A percentile compares a stretch with the other conserved stretches of the same genome.
phyloP scores from a whole-genome alignment of 2,888 invertebrate genomes.

The Craniophora ligustri region DNA sequence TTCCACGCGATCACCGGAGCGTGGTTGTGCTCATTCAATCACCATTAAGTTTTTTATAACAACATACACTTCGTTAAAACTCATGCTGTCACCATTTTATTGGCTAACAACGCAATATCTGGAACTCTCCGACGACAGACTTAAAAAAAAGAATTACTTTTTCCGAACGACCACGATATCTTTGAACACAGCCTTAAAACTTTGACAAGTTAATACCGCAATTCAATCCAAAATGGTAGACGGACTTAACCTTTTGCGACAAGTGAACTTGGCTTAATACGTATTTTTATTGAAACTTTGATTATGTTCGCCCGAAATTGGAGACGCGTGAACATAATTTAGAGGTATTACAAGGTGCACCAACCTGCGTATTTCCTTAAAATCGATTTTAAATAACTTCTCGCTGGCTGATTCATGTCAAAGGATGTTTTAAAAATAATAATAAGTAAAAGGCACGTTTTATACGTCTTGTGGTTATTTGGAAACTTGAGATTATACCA shows the following conservation, averaged over 20 bases:
- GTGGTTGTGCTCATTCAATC: conserved; percentile 71
- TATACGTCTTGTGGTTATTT: conserved; percentile 48
- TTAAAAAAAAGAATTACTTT: conserved; percentile 19
- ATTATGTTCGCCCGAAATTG: conserved; percentile 51
- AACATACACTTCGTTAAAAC: conserved; percentile 62
- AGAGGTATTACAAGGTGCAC: conserved; percentile 37
- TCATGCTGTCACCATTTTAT: conserved; percentile 53
- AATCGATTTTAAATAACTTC: conserved; percentile 44
- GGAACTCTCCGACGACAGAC: conserved; percentile 23
- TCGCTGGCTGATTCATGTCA: conserved; percentile 53
- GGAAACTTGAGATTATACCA: conserved; percentile 55
- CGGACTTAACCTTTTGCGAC: conserved; percentile 43
- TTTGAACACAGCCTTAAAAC: conserved; percentile 36
- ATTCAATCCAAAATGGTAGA: conserved; percentile 39
- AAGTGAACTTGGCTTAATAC: conserved; percentile 35
- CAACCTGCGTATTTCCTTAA: conserved; percentile 47
- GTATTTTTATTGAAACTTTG: conserved; percentile 50
- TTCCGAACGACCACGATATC: conserved; percentile 30
- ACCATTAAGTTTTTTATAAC: conserved; percentile 68
- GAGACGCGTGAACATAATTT: conserved; percentile 44
- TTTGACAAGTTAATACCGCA: conserved; percentile 41
- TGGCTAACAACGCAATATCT: conserved; percentile 31
- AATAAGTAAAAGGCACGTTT: conserved; percentile 47
- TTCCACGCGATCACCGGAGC: conserved; percentile 61
- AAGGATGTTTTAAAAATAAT: conserved; percentile 62